Evolutionary conservation across 64 coral and sea anemone species (phyloP), one percentile per base, ranked within the genome.

Genomic region (Stichodactyla helianthus): DNA sequence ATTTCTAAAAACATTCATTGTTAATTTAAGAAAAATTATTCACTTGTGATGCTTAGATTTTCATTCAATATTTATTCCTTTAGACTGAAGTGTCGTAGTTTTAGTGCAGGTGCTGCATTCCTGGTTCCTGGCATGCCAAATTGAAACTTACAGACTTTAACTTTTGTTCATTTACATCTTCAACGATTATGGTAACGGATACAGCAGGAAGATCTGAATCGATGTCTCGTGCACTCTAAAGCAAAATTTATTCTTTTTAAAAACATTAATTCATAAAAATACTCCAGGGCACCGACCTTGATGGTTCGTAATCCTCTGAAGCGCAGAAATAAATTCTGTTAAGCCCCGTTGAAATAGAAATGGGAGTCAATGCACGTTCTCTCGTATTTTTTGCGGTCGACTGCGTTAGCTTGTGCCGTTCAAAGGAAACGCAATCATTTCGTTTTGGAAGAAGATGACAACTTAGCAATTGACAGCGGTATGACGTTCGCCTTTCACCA

Each of bases 121-220:
- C 20, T 2, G 62, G 22, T 65, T 0, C 0, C 22, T 19, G 18
- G 62, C 62, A 65, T 65, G 19, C 62, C 62, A 65, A 65, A 65
- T 5, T 9, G 4, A n/a, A 23, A 65, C 62, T 65, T 65, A 65
- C 62, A 65, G 62, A n/a, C 62, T 65, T 65, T n/a, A 65, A 9
- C 20, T 65, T 20, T 65, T 18, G 19, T 65, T 65, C 62, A 17
- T 65, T 65, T 65, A 65, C 62, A 65, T 65, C 62, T 65, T 65
- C 62, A 22, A 65, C 62, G 22, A 7, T 22, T 65, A 65, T n/a
- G 62, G 62, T 65, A 22, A 65, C 62, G 22, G 19, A 7, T 65
- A 23, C 62, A n/a, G 62, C 22, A 65, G 62, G 62, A 83, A 82
- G 51, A 82, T 83, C 82, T 14, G 13, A 83, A 50, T 83, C 82